These are phyloP conservation scores for Haliclystus octoradiatus DNA, from an alignment of 30 jellyfish, hydroid and myxozoan genomes.

Conservation along the genomic window DNA sequence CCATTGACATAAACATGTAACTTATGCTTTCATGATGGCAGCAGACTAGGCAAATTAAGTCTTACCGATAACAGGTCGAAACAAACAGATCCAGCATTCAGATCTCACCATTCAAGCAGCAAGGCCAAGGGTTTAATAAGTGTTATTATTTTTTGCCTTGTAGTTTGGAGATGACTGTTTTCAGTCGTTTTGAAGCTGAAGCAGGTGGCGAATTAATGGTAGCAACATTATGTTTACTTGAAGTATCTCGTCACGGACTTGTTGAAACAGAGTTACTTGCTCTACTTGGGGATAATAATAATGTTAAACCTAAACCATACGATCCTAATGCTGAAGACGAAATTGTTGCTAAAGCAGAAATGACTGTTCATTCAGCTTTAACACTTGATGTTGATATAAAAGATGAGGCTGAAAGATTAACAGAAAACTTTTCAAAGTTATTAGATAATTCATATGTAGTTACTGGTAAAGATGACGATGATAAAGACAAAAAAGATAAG, in stretches of 20 bases:
- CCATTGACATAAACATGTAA: too few species aligned
- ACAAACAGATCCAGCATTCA: too few species aligned
- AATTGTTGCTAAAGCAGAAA: constrained; percentile 17
- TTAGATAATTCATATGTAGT: constrained; percentile 75
- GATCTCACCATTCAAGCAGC: too few species aligned
- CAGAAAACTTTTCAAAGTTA: constrained; percentile 69
- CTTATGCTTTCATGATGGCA: too few species aligned
- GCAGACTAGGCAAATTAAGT: too few species aligned
- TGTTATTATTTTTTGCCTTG: too few species aligned
- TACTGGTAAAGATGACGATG: constrained; percentile 37
- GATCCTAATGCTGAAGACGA: constrained; percentile 1
- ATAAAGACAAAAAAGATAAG: constrained; percentile 18
- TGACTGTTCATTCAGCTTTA: constrained; percentile 25
- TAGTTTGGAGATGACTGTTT: constrained; percentile 86
- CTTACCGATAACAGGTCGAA: too few species aligned
- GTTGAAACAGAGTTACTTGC: constrained; percentile 86
- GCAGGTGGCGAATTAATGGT: constrained; percentile 89
- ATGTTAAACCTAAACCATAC: constrained; percentile 9
- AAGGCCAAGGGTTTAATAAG: too few species aligned
- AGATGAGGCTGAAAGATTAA: constrained; percentile 59
- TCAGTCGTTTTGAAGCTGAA: constrained; percentile 74
- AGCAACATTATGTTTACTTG: constrained; percentile 88
- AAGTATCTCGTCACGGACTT: constrained; percentile 95
- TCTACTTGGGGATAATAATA: constrained; percentile 53
- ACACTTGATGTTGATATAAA: constrained; percentile 48